Conservation (phyloP, 2,797 vertebrate genomes). For the Xerus rutilus region DNA sequence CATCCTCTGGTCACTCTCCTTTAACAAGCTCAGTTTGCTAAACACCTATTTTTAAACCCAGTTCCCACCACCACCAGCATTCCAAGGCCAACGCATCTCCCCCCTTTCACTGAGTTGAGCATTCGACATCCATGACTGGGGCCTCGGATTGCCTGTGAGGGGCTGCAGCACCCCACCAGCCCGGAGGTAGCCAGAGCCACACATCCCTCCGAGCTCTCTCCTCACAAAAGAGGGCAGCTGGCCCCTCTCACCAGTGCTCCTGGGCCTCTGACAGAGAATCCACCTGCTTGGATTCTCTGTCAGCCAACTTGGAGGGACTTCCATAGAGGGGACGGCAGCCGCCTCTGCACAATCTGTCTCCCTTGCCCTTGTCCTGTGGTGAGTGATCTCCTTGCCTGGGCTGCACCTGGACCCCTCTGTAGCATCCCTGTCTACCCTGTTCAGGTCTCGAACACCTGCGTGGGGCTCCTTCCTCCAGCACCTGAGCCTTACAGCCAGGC, state of each 20-base stretch:
- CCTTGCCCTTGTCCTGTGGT: background rate
- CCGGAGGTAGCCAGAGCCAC: background rate
- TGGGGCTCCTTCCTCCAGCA: background rate
- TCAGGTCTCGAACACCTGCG: background rate
- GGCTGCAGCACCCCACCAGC: background rate
- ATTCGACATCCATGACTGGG: background rate
- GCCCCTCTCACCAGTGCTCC: background rate
- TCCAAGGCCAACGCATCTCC: background rate
- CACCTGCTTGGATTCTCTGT: background rate
- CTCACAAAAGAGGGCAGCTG: background rate
- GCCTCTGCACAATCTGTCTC: background rate
- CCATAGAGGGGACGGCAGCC: background rate
- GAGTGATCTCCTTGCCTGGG: background rate
- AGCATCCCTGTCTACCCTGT: background rate
- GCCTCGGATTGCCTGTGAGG: background rate
- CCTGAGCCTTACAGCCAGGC: background rate
- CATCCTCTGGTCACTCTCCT: background rate
- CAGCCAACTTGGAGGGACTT: background rate
- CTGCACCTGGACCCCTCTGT: background rate
- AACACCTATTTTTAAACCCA: background rate
- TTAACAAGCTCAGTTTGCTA: background rate
- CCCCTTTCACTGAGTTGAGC: background rate
- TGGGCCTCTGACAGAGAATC: background rate
- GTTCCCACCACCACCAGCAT: background rate
- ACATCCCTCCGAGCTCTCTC: fast-evolving